Conservation (phyloP, 2,888 invertebrate genomes). For the Erebia epiphron region DNA sequence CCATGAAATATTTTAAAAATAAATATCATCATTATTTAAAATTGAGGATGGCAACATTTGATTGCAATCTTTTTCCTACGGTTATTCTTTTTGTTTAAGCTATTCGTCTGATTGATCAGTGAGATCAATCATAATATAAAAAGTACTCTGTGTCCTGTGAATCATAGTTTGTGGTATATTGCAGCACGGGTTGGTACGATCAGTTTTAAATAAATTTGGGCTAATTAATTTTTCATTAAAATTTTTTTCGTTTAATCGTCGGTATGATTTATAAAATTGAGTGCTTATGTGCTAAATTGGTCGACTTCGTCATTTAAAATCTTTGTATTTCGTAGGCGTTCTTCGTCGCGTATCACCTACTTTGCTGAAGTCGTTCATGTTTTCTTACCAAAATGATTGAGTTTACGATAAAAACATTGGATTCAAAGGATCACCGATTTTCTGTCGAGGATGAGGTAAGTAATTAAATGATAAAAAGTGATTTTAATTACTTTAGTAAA, state of each 20-base stretch:
- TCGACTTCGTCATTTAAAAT: conserved; percentile 9
- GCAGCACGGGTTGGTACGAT: conserved; percentile 11
- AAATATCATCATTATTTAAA: too few relatives aligned
- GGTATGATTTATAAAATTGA: conserved; percentile 1
- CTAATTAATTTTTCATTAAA: conserved; percentile 26
- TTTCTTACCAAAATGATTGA: conserved; percentile 84
- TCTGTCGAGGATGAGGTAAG: conserved; percentile 93
- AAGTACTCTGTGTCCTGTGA: too few relatives aligned
- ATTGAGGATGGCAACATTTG: conserved; percentile 29
- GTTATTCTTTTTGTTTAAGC: conserved; percentile 11
- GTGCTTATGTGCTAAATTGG: conserved; percentile 4
- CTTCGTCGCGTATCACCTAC: conserved; percentile 25
- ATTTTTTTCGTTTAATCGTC: neutral
- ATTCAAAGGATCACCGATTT: conserved; percentile 93
- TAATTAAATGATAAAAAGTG: neutral
- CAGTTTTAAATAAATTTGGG: conserved; percentile 19
- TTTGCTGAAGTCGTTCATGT: conserved; percentile 32
- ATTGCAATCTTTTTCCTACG: conserved; percentile 13
- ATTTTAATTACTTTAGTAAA: neutral
- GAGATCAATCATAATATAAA: conserved; percentile 3
- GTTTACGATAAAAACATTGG: conserved; percentile 94
- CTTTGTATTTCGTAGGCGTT: conserved; percentile 29
- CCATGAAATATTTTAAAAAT: too few relatives aligned
- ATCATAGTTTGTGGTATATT: neutral
- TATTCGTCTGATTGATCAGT: too few relatives aligned